These are phyloP conservation scores for Stegostoma tigrinum DNA, from an alignment of 2,113 vertebrate species.

Conservation along the genomic window DNA sequence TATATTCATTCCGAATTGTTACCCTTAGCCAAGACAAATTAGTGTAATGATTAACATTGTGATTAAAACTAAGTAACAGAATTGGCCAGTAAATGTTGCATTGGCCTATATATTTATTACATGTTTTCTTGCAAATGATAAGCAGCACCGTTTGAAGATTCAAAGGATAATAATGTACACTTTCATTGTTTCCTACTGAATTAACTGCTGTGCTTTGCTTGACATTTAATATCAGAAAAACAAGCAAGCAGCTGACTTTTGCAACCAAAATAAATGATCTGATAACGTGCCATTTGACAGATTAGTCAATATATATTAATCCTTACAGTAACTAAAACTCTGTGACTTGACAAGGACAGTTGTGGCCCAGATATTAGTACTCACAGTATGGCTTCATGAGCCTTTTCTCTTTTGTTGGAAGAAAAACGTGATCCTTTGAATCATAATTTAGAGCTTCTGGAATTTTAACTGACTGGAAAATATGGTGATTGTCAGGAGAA, in stretches of 20 bases:
- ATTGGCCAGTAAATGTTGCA: neutral
- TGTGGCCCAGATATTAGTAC: neutral
- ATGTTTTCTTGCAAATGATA: neutral
- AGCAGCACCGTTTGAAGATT: neutral
- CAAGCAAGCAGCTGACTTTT: neutral
- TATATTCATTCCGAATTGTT: neutral
- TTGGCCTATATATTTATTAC: neutral
- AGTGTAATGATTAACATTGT: neutral
- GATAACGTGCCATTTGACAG: neutral
- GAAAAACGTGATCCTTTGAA: neutral
- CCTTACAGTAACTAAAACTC: neutral
- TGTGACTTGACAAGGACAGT: neutral
- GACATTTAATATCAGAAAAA: neutral
- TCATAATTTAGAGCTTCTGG: neutral
- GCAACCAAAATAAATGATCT: neutral
- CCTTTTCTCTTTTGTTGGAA: neutral
- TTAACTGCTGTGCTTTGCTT: neutral
- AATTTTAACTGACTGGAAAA: neutral
- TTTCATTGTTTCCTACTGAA: neutral
- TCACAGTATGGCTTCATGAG: neutral
- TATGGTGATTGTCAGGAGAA: neutral
- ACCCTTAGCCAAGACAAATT: neutral
- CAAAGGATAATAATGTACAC: neutral
- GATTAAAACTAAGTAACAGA: neutral
- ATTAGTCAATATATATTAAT: neutral